These are phyloP conservation scores for Paraescarpia echinospica DNA, from an alignment of 1,140 invertebrate species.

Conservation along the genomic window DNA sequence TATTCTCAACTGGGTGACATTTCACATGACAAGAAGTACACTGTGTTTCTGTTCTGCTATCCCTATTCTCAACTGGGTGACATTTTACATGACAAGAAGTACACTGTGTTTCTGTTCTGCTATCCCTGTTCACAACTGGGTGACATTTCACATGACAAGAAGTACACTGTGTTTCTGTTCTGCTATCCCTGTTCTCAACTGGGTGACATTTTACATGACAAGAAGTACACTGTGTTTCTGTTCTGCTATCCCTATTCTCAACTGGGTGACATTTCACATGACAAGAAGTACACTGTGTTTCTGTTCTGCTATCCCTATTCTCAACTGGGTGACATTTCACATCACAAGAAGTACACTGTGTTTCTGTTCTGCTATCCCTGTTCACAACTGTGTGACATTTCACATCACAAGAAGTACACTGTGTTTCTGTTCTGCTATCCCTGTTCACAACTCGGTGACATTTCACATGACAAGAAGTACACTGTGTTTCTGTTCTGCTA, in stretches of 20 bases:
- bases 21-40: slow-evolving; percentile 9
- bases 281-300: slow-evolving; percentile 10
- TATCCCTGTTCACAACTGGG: too few relatives aligned
- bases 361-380: neutral
- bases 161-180: neutral
- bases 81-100: neutral
- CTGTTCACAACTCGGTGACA: too few relatives aligned
- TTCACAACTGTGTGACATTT: too few relatives aligned
- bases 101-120: neutral
- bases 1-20: too few relatives aligned
- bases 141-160: neutral
- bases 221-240: slow-evolving; percentile 8
- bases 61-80: too few relatives aligned
- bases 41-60: neutral
- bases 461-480: neutral
- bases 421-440: neutral
- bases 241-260: too few relatives aligned
- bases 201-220: too few relatives aligned
- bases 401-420: slow-evolving; percentile 7
- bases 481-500: neutral
- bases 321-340: too few relatives aligned
- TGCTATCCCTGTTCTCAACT: too few relatives aligned
- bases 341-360: slow-evolving; percentile 10
- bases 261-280: too few relatives aligned
- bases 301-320: neutral